phyloP scores from a whole-genome alignment of 2,113 vertebrate genomes.

The Clarias gariepinus region DNA sequence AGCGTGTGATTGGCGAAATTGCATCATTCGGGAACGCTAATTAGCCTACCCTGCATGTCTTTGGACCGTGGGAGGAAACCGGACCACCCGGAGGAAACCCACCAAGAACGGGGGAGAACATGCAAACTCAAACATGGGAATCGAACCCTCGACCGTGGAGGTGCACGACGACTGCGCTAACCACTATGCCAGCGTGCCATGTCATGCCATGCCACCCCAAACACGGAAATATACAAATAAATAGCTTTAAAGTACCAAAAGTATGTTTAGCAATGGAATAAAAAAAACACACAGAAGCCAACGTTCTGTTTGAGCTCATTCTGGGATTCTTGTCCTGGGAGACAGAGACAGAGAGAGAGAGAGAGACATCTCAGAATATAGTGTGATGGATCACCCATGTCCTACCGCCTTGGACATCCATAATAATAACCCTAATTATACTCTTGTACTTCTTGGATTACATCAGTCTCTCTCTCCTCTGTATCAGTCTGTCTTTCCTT shows the following conservation, averaged over 20 bases:
- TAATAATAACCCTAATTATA: slow-evolving; percentile 8
- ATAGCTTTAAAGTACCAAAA: too few species aligned
- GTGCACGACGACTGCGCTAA: too few species aligned
- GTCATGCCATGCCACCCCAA: too few species aligned
- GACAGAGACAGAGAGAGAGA: neutral
- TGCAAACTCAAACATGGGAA: too few species aligned
- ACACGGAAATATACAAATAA: neutral
- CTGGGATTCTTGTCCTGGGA: neutral
- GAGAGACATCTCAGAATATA: neutral
- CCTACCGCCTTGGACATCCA: neutral
- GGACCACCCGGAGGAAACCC: too few species aligned
- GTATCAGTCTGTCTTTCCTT: neutral
- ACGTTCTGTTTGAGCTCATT: neutral
- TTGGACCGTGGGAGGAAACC: too few species aligned
- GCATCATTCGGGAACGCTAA: too few species aligned
- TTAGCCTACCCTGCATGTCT: too few species aligned
- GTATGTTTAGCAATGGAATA: neutral
- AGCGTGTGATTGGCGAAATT: neutral
- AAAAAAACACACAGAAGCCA: neutral
- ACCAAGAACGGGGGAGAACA: too few species aligned
- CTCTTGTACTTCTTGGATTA: neutral
- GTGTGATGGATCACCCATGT: neutral
- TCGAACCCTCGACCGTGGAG: too few species aligned
- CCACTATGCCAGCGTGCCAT: too few species aligned
- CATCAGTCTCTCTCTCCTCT: neutral